Conservation (phyloP, 1,140 invertebrate species). For the Schlechtendalia chinensis region DNA sequence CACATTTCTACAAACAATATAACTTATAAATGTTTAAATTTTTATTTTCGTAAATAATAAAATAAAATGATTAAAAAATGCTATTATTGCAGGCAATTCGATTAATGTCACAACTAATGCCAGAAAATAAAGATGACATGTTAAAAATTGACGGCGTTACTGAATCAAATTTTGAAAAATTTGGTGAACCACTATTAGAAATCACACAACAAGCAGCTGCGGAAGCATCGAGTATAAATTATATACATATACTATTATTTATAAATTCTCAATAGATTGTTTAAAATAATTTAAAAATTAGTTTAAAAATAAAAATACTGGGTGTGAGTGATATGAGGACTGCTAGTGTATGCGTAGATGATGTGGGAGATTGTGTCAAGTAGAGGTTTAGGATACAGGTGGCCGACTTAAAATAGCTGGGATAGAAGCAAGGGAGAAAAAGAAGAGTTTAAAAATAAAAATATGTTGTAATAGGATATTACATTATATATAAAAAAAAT, state of each 20-base stretch:
- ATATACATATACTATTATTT: background rate
- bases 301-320: no score
- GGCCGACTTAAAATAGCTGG: no score
- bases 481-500: no score
- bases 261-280: background rate
- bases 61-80: background rate
- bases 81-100: conserved; percentile 64
- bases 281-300: background rate
- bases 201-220: conserved; percentile 70
- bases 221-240: conserved; percentile 46
- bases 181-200: conserved; percentile 72
- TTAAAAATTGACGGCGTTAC: conserved; percentile 83
- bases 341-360: no score
- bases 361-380: no score
- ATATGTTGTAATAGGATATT: no score
- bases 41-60: background rate
- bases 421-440: no score
- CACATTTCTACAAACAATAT: no score
- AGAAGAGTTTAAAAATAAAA: no score
- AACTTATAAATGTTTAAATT: no score
- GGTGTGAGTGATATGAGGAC: no score
- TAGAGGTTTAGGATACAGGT: no score
- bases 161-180: conserved; percentile 83
- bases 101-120: conserved; percentile 75
- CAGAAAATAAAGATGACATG: conserved; percentile 74